phyloP scores from a whole-genome alignment of 2,113 vertebrate genomes.

The Charina bottae region DNA sequence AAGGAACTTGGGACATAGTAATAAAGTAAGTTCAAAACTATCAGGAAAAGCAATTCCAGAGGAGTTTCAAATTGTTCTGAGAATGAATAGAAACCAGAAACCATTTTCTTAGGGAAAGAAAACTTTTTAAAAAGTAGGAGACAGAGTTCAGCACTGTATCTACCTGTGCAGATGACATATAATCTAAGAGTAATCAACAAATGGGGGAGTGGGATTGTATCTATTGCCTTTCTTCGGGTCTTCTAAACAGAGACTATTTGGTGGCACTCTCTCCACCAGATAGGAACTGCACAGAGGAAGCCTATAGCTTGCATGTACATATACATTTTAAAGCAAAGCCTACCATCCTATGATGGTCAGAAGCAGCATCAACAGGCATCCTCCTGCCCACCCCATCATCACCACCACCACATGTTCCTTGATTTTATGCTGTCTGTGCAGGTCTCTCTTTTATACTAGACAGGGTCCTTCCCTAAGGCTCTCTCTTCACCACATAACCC shows the following conservation, averaged over 20 bases:
- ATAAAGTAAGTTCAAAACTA: not conserved
- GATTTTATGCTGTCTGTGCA: not conserved
- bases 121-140: not conserved
- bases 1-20: not conserved
- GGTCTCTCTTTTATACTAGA: not conserved
- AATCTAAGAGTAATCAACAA: not conserved
- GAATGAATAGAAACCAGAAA: not conserved
- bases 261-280: not conserved
- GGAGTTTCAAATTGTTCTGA: not conserved
- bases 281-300: not conserved
- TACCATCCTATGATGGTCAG: not conserved
- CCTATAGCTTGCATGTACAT: not conserved
- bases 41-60: not conserved
- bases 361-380: not conserved
- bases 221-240: not conserved
- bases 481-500: rapidly evolving
- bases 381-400: not conserved
- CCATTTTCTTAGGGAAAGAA: not conserved
- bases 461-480: not conserved
- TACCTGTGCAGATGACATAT: not conserved
- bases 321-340: not conserved
- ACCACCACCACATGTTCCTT: not conserved
- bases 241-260: not conserved
- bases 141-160: not conserved
- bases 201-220: not conserved